Conservation (phyloP, 2,113 vertebrate genomes). For the Peromyscus maniculatus region DNA sequence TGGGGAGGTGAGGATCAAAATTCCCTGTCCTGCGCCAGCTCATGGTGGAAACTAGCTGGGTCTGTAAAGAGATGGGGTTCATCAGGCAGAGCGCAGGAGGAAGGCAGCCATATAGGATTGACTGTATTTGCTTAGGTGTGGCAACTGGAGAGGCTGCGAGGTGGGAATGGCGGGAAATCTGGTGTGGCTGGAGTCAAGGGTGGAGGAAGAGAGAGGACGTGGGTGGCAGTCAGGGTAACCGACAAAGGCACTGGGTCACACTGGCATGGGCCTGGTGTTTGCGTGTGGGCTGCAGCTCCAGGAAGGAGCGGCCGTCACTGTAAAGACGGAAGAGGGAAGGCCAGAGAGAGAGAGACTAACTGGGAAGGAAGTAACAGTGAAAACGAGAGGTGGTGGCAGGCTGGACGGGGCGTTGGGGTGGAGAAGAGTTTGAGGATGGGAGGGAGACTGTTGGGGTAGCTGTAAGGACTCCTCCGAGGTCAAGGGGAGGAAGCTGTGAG, state of each 20-base stretch:
- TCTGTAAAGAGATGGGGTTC: background rate
- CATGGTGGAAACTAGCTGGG: background rate
- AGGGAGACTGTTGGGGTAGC: background rate
- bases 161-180: background rate
- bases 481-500: background rate
- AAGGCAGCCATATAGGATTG: background rate
- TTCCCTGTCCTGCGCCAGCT: background rate
- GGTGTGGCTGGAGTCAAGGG: background rate
- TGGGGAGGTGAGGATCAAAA: background rate
- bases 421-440: background rate
- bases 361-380: background rate
- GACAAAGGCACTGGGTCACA: accelerated
- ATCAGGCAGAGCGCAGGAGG: background rate
- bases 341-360: too few relatives aligned
- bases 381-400: background rate
- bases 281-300: background rate
- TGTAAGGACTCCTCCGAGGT: background rate
- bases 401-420: accelerated
- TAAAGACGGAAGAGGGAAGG: background rate
- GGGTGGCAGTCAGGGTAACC: background rate
- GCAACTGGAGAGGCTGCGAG: background rate
- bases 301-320: background rate
- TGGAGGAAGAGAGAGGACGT: background rate
- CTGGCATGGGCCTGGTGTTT: background rate
- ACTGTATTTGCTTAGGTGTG: background rate